Conservation (phyloP, 2,797 vertebrate species). For the Gastrophryne carolinensis region DNA sequence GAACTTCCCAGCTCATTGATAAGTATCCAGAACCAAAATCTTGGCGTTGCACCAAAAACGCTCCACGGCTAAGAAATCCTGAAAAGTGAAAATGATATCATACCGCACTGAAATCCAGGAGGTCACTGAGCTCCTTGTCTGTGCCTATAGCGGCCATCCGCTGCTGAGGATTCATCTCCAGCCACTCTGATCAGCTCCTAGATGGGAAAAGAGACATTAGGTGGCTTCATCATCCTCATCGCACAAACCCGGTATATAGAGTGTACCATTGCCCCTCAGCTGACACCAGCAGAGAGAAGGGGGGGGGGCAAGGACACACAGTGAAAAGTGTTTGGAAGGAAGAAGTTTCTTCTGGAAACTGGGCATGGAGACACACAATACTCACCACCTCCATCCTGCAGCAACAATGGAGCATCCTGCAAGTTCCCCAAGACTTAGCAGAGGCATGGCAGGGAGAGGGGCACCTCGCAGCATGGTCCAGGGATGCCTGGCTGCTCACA, state of each 20-base stretch:
- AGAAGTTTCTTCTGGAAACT: neutral
- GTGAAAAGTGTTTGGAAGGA: too few species aligned
- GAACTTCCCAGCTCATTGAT: too few species aligned
- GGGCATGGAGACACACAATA: too few species aligned
- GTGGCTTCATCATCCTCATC: slow-evolving; percentile 25
- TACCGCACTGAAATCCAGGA: slow-evolving; percentile 99
- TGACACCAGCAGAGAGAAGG: neutral
- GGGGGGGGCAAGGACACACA: too few species aligned
- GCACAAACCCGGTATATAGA: too few species aligned
- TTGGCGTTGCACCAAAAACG: too few species aligned
- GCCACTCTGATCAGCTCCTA: slow-evolving; percentile 69
- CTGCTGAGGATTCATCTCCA: slow-evolving; percentile 97
- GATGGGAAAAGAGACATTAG: slow-evolving; percentile 34
- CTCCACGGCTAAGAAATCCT: too few species aligned
- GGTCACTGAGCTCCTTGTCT: slow-evolving; percentile 98
- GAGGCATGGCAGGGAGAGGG: neutral
- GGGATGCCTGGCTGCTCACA: neutral
- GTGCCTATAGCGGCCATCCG: slow-evolving; percentile 98
- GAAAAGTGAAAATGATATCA: slow-evolving; percentile 59
- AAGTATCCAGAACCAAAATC: too few species aligned
- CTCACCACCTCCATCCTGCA: slow-evolving; percentile 54
- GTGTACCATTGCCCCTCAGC: neutral
- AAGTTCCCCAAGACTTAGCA: slow-evolving; percentile 49
- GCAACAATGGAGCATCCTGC: slow-evolving; percentile 69
- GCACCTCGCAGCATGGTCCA: slow-evolving; percentile 52